phyloP scores from a whole-genome alignment of 2,113 vertebrate species.

The Antennarius striatus region DNA sequence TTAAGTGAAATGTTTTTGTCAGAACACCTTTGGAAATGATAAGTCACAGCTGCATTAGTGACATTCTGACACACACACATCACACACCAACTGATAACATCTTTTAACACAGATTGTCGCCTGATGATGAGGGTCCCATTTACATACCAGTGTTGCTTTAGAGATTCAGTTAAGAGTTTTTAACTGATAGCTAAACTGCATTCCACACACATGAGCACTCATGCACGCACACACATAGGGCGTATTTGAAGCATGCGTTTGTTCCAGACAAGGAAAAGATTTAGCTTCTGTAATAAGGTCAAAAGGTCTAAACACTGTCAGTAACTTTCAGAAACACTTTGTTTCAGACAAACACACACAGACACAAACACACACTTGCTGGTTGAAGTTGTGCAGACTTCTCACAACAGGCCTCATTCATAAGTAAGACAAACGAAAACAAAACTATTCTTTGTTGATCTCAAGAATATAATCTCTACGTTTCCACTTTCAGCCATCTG shows the following conservation, averaged over 20 bases:
- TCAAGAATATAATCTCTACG: no score
- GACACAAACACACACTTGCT: conserved; percentile 20
- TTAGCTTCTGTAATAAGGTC: conserved; percentile 44
- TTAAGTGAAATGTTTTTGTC: conserved; percentile 1
- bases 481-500: no score
- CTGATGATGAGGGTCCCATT: conserved; percentile 49
- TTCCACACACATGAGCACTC: conserved; percentile 32
- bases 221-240: conserved; percentile 2
- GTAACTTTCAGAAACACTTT: conserved; percentile 29
- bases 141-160: conserved; percentile 57
- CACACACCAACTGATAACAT: conserved; percentile 44
- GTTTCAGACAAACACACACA: conserved; percentile 18
- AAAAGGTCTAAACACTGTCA: conserved; percentile 41
- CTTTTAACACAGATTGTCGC: conserved; percentile 24
- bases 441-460: no score
- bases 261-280: conserved; percentile 36
- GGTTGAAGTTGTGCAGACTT: conserved; percentile 30
- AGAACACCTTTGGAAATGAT: conserved; percentile 46
- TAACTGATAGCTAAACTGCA: conserved; percentile 56
- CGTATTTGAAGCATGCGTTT: conserved; percentile 21
- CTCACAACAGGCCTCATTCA: no score
- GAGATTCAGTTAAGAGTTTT: conserved; percentile 51
- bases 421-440: no score
- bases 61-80: conserved; percentile 32
- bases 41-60: conserved; percentile 51